These are phyloP conservation scores for Calliphora vomitoria DNA, from an alignment of 2,888 invertebrate genomes.

Conservation along the genomic window DNA sequence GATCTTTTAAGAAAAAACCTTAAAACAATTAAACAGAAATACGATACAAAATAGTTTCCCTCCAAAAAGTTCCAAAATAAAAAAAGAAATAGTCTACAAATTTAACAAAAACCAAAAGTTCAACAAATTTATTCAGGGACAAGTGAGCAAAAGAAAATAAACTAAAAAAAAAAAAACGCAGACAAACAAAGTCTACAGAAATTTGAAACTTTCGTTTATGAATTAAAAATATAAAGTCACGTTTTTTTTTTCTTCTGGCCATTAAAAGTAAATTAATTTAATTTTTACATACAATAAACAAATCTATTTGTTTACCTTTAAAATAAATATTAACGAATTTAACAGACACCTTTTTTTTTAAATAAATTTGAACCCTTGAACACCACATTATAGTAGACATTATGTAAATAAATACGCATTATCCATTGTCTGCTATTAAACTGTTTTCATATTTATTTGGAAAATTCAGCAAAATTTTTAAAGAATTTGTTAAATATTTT, in stretches of 20 bases:
- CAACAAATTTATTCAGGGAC: slow-evolving; percentile 24
- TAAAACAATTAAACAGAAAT: not conserved
- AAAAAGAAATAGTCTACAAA: not conserved
- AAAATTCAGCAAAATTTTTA: not conserved
- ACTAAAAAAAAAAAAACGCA: not conserved
- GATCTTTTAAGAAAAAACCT: not conserved
- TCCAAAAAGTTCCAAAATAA: not conserved
- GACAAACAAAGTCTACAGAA: not conserved
- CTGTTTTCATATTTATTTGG: no score
- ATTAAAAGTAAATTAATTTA: not conserved
- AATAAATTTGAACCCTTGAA: slow-evolving; percentile 4
- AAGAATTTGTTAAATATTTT: slow-evolving; percentile 2
- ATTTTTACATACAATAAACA: not conserved
- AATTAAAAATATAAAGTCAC: slow-evolving; percentile 19
- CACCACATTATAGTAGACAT: not conserved
- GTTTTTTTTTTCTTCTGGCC: not conserved
- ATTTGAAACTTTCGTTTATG: slow-evolving; percentile 11
- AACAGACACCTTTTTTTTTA: not conserved
- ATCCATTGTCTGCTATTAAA: not conserved
- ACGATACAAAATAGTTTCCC: not conserved
- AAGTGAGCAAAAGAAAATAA: not conserved
- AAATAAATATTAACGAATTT: not conserved
- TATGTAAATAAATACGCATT: not conserved
- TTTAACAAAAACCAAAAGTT: not conserved
- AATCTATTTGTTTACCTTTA: not conserved